Conservation (phyloP, 2,113 vertebrate genomes). For the Nothocercus nigrocapillus region DNA sequence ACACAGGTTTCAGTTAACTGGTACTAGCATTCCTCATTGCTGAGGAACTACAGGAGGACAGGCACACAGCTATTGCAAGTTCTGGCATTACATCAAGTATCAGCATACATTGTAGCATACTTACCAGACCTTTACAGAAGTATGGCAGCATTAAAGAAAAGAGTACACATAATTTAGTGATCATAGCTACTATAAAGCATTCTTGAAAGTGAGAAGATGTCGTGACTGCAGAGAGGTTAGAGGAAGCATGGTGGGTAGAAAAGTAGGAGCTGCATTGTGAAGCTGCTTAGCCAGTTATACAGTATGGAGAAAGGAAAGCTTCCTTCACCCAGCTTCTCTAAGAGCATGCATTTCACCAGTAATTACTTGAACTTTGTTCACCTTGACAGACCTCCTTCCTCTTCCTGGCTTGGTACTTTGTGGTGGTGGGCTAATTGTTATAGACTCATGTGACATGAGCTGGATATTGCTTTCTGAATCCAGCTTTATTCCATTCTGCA, state of each 20-base stretch:
- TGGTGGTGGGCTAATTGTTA: conserved; percentile 91
- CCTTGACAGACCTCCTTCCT: conserved; percentile 91
- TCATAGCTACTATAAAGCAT: not conserved
- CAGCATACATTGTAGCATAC: conserved; percentile 35
- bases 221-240: not conserved
- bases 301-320: not conserved
- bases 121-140: conserved; percentile 77
- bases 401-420: conserved; percentile 91
- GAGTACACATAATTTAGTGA: conserved; percentile 63
- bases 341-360: conserved; percentile 65
- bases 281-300: not conserved
- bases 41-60: not conserved
- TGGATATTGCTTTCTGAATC: conserved; percentile 76
- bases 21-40: not conserved
- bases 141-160: conserved; percentile 79
- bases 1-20: not conserved
- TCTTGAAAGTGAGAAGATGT: not conserved
- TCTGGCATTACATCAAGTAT: not conserved
- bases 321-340: conserved; percentile 57
- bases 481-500: conserved; percentile 78
- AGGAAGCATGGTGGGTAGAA: not conserved
- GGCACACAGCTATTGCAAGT: not conserved
- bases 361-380: conserved; percentile 79
- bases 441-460: conserved; percentile 79
- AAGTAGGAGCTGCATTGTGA: not conserved